Base-by-base conservation (phyloP, 2,888 invertebrate species). In the Ferrisia virgata region DNA sequence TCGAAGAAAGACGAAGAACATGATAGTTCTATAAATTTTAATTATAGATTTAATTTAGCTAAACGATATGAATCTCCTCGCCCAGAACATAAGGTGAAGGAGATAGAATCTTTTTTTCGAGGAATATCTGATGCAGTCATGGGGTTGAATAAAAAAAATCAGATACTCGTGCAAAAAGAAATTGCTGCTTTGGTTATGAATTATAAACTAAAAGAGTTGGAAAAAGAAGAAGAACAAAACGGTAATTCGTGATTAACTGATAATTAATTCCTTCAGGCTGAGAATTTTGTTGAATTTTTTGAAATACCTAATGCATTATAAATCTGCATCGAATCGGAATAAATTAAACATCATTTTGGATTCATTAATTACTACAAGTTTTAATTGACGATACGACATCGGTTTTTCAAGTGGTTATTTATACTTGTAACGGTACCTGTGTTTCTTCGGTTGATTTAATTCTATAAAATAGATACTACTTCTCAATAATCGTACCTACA, bases 71-170 rank as follows among this genome's bases (percentile, higher is more conserved):
- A 33, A 28, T 1, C 9, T 36, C 0, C 18, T 76, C 72, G n/a
- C 18, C 33, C 2, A 6, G 36, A 36, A 33, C 6, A 1, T 1
- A 22, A 76, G 6, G 36, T 4, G 6, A 22, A 33, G 13, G 82
- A 82, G 25, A 82, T 82, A n/a, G 82, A 82, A 11, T 58, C 64
- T 15, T 82, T 82, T 64, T 82, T 82, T n/a, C 82, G 82, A 3
- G 82, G 58, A 22, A 82, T 82, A 64, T 53, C 64, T 3, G 36
- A 82, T 25, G 82, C 82, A 15, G 82, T 82, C n/a, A 22, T 53
- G 11, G 64, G 82, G 8, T 22, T 82, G 36, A 82, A 58, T 28
- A 58, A 25, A n/a, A 82, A 82, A 25, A 82, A 58, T 39, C 82
- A 82, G 36, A 28, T 82, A 6, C 36, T 64, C 11, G 58, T 82